A percentile compares a stretch with the other conserved stretches of the same genome.
Evolutionary conservation across 2,797 vertebrate species (phyloP).

Genomic region (Mareca strepera): DNA sequence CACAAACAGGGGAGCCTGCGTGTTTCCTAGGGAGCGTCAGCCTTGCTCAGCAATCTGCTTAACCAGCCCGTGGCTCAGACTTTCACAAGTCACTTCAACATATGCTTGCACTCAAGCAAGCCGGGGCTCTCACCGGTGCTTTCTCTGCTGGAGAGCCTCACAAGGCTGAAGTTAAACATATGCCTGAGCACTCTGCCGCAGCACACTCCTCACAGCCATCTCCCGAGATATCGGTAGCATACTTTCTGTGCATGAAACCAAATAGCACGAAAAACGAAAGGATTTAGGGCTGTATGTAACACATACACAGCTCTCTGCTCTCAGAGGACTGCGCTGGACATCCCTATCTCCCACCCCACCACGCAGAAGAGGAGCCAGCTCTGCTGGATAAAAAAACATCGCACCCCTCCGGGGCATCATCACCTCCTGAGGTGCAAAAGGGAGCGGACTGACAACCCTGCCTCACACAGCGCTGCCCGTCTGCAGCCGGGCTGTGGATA

Average conservation of each 20-base stretch:
- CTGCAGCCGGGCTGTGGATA: background rate
- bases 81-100: background rate
- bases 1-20: background rate
- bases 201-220: background rate
- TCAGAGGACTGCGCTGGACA: background rate
- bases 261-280: background rate
- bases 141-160: background rate
- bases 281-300: background rate
- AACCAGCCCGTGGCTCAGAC: background rate
- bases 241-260: background rate
- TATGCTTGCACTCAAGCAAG: background rate
- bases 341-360: background rate
- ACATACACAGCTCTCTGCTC: background rate
- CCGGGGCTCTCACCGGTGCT: background rate
- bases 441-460: background rate
- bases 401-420: fast-evolving
- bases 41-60: background rate
- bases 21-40: background rate
- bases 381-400: fast-evolving
- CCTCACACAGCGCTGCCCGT: background rate
- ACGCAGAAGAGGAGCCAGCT: background rate
- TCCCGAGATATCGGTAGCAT: background rate
- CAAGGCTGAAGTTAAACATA: slow-evolving; percentile 11
- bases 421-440: background rate
- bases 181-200: background rate